A percentile compares a stretch with the other conserved stretches of the same genome.
phyloP scores from a whole-genome alignment of 2,888 invertebrate genomes.

The Aethes cnicana region DNA sequence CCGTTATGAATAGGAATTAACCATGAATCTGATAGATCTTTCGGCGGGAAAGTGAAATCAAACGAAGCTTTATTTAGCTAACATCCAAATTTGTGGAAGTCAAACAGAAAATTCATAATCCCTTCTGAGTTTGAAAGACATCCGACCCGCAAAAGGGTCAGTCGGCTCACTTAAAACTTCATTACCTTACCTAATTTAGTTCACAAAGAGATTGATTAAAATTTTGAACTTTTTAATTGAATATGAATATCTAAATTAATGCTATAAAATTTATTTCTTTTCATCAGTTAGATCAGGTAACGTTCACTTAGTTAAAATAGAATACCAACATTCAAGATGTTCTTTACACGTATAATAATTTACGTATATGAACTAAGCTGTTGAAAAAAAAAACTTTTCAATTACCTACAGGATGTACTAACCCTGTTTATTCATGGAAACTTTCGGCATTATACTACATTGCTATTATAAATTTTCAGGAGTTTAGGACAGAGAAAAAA shows the following conservation, averaged over 20 bases:
- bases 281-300: too few species aligned
- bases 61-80: background rate
- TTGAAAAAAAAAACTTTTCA: too few species aligned
- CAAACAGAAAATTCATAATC: slow-evolving; percentile 47
- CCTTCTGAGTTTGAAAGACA: slow-evolving; percentile 41
- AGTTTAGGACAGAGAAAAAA: too few species aligned
- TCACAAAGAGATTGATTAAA: slow-evolving; percentile 66
- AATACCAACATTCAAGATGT: too few species aligned
- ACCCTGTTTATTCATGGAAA: too few species aligned
- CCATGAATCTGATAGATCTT: background rate
- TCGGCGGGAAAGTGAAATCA: background rate
- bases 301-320: too few species aligned
- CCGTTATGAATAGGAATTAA: background rate
- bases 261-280: too few species aligned
- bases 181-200: slow-evolving; percentile 59
- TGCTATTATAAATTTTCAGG: too few species aligned
- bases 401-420: too few species aligned
- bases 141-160: slow-evolving; percentile 50
- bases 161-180: slow-evolving; percentile 50
- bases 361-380: too few species aligned
- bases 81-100: slow-evolving; percentile 29
- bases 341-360: too few species aligned
- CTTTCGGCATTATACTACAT: too few species aligned
- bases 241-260: slow-evolving; percentile 49
- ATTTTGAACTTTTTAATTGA: slow-evolving; percentile 60